Evolutionary conservation across 2,113 vertebrate species (phyloP).

Genomic region (Sturnira hondurensis): DNA sequence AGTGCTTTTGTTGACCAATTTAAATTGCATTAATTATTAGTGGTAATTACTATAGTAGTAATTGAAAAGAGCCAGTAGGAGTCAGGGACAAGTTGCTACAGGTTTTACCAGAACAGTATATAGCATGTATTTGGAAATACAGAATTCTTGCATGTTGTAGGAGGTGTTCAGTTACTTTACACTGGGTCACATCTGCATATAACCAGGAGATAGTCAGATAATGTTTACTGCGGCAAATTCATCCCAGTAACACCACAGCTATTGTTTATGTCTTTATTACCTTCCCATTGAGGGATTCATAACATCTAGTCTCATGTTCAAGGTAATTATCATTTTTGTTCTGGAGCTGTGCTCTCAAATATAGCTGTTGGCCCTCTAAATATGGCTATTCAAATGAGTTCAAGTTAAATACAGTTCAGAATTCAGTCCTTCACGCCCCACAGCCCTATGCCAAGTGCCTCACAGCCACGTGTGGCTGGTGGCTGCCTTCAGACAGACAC

Average conservation of each 20-base stretch:
- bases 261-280: conserved; percentile 89
- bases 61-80: not conserved
- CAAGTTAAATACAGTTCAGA: not conserved
- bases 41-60: not conserved
- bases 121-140: conserved; percentile 18
- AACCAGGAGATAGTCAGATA: conserved; percentile 24
- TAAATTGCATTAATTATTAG: not conserved
- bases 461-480: not conserved
- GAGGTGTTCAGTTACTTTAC: conserved; percentile 65
- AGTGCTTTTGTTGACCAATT: not conserved
- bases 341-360: not conserved
- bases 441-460: not conserved
- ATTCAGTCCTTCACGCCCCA: not conserved
- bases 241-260: conserved; percentile 90
- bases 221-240: conserved; percentile 86
- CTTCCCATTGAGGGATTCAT: not conserved
- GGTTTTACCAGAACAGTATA: not conserved
- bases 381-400: conserved; percentile 2
- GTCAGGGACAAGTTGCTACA: not conserved
- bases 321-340: conserved; percentile 2
- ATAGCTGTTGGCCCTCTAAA: not conserved
- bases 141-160: not conserved
- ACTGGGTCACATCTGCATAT: conserved; percentile 67
- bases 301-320: not conserved
- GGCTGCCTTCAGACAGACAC: not conserved